Percentiles rank a stretch among this genome's conserved stretches.
These are phyloP conservation scores for Pagetopsis macropterus DNA, from an alignment of 2,797 vertebrate species.

Conservation along the genomic window DNA sequence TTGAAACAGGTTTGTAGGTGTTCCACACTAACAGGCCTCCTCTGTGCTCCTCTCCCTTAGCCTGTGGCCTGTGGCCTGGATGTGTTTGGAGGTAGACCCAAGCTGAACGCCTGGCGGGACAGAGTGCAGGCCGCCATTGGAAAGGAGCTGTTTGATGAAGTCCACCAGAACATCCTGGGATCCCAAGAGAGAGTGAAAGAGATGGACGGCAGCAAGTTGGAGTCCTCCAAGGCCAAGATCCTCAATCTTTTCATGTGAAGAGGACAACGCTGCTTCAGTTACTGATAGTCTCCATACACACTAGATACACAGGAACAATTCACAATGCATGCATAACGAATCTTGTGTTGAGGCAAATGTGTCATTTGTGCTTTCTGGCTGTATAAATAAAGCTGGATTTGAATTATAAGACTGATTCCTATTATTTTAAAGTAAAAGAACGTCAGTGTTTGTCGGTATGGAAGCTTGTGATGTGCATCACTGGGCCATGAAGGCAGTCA, in stretches of 20 bases:
- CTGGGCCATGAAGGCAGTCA: neutral
- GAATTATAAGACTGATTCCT: no score
- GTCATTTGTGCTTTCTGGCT: no score
- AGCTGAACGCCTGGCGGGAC: constrained; percentile 82
- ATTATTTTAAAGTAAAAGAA: neutral
- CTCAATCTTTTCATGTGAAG: constrained; percentile 45
- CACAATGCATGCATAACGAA: no score
- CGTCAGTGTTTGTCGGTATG: neutral
- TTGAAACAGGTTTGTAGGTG: no score
- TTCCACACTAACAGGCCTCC: neutral
- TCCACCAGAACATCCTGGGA: constrained; percentile 76
- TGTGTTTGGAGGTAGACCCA: constrained; percentile 80
- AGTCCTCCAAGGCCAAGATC: constrained; percentile 33
- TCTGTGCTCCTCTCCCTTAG: constrained; percentile 60
- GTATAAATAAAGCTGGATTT: no score
- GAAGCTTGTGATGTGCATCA: neutral
- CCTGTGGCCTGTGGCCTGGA: constrained; percentile 79
- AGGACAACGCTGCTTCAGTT: neutral
- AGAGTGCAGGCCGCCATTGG: constrained; percentile 82
- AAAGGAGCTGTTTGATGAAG: constrained; percentile 84
- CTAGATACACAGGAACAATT: neutral
- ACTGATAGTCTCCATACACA: neutral
- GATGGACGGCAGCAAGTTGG: constrained; percentile 49
- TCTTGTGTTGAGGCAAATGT: no score
- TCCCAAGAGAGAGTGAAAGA: constrained; percentile 26